Conservation (phyloP, 2,113 vertebrate species). For the Eudyptes chrysolophus region DNA sequence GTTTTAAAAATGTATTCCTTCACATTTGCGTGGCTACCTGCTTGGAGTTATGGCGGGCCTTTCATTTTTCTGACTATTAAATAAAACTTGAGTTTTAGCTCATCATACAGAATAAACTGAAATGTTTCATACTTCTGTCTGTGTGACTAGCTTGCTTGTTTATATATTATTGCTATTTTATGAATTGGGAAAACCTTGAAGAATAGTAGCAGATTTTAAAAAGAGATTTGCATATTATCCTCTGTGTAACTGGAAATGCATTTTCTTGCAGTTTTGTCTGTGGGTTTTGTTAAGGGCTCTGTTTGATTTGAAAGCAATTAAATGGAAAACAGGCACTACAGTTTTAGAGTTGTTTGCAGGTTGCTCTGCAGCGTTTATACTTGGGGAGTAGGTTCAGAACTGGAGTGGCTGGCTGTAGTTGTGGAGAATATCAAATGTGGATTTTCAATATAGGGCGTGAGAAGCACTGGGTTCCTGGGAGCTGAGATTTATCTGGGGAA, state of each 20-base stretch:
- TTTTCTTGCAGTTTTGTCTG: neutral
- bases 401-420: neutral
- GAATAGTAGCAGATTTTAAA: neutral
- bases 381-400: neutral
- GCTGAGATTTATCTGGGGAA: neutral
- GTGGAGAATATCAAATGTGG: neutral
- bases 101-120: neutral
- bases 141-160: neutral
- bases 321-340: neutral
- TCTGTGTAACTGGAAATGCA: neutral
- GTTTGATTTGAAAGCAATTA: neutral
- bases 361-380: neutral
- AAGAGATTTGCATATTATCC: neutral
- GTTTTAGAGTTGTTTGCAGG: neutral
- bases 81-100: neutral
- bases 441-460: accelerated
- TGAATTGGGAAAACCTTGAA: neutral
- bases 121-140: neutral
- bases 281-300: neutral
- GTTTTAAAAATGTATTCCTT: neutral
- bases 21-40: neutral
- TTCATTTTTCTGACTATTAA: neutral
- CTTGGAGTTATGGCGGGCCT: neutral
- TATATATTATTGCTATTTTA: neutral
- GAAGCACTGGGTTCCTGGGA: neutral